Evolutionary conservation across 2,113 vertebrate genomes (phyloP).

Genomic region (Oryzias celebensis): DNA sequence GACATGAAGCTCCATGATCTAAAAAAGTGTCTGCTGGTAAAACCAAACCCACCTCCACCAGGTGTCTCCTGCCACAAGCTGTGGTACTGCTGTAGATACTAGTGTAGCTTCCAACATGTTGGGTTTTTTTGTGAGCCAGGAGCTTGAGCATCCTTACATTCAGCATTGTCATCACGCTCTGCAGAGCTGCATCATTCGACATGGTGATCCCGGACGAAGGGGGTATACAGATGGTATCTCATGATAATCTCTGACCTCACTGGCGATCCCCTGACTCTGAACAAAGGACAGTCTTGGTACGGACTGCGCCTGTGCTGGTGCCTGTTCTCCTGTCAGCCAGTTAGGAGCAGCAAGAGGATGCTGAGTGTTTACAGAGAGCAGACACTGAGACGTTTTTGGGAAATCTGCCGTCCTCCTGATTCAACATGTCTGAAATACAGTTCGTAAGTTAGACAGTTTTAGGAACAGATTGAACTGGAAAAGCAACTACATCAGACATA

Average conservation of each 20-base stretch:
- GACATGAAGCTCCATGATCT: slow-evolving; percentile 74
- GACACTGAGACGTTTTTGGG: too few species aligned
- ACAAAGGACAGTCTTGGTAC: slow-evolving; percentile 58
- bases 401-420: too few species aligned
- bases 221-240: slow-evolving; percentile 49
- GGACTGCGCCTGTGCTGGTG: slow-evolving; percentile 16
- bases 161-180: slow-evolving; percentile 9
- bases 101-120: slow-evolving; percentile 24
- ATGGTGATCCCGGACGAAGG: background rate
- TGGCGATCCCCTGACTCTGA: slow-evolving; percentile 44
- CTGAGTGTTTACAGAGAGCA: slow-evolving; percentile 5
- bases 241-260: slow-evolving; percentile 74
- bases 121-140: slow-evolving; percentile 22
- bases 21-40: slow-evolving; percentile 46
- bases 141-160: slow-evolving; percentile 9
- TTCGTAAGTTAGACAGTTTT: too few species aligned
- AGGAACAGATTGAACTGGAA: too few species aligned
- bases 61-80: slow-evolving; percentile 48
- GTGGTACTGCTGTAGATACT: slow-evolving; percentile 37
- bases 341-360: slow-evolving; percentile 18
- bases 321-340: slow-evolving; percentile 1
- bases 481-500: too few species aligned
- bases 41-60: slow-evolving; percentile 47
- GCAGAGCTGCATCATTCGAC: slow-evolving; percentile 29
- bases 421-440: too few species aligned